Evolutionary conservation across 2,797 vertebrate genomes (phyloP).

Genomic region (Aselliscus stoliczkanus): DNA sequence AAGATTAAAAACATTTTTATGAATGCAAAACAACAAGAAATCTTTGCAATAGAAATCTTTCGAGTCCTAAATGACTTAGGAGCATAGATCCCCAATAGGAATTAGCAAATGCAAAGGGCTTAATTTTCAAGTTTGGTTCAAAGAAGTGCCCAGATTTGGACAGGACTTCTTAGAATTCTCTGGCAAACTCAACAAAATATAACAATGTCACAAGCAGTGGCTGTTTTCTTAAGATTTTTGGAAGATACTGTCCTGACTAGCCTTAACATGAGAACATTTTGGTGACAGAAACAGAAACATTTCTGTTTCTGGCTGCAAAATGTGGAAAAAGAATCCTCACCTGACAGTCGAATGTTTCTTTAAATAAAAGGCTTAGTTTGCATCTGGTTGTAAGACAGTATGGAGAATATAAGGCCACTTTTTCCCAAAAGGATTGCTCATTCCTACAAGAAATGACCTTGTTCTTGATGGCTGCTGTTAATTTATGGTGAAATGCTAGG

Average conservation of each 20-base stretch:
- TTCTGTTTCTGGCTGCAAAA: slow-evolving; percentile 63
- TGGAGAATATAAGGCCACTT: slow-evolving; percentile 16
- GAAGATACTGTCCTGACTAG: slow-evolving; percentile 41
- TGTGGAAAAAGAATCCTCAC: slow-evolving; percentile 56
- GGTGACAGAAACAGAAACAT: too few species aligned
- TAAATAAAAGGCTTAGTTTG: slow-evolving; percentile 61
- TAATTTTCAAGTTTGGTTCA: not conserved
- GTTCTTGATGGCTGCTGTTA: slow-evolving; percentile 46
- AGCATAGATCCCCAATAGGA: not conserved
- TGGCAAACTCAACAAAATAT: slow-evolving; percentile 6
- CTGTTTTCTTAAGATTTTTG: slow-evolving; percentile 59
- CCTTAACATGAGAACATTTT: slow-evolving; percentile 55
- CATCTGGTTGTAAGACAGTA: slow-evolving; percentile 35
- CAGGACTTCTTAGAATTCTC: slow-evolving; percentile 26
- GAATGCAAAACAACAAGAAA: not conserved
- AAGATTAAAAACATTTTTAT: not conserved
- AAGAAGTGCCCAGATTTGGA: not conserved
- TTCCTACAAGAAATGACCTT: slow-evolving; percentile 62
- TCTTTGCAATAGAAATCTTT: slow-evolving; percentile 2
- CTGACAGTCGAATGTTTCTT: slow-evolving; percentile 58
- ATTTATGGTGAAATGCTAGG: slow-evolving; percentile 46
- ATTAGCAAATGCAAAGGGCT: slow-evolving; percentile 6
- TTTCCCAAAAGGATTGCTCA: slow-evolving; percentile 54
- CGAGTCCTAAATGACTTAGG: not conserved
- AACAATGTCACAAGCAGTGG: slow-evolving; percentile 18